Base-by-base conservation (phyloP, 64 coral and sea anemone genomes). In the Montipora cactus region DNA sequence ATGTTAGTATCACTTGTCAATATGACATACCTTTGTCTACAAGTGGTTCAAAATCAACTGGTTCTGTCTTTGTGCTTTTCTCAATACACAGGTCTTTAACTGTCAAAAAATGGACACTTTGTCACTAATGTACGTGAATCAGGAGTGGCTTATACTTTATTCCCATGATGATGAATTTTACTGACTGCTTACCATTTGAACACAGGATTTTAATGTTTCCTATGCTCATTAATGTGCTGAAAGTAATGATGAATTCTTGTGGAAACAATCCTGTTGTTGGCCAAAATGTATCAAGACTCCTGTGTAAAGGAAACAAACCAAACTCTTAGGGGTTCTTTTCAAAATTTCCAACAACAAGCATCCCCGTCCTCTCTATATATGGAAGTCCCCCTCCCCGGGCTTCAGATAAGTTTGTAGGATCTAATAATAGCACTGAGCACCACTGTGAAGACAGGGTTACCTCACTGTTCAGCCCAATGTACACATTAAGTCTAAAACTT, bases 261-360 rank as follows among this genome's bases (percentile, higher is more conserved):
- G 98, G 95, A 74, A 87, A 96, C 89, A 96, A 82, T 19, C 95
- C 95, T 69, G 95, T 96, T 47, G 98, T 99, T 74, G 95, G 92
- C 98, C 95, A 99, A 47, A 99, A 99, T 3, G 98, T 99, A 16
- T 96, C 95, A 3, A 90, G 76, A 71, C 87, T 94, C 67, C 98
- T 99, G 76, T 37, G 37, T 37, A 37, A 37, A 37, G 37, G 0
- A 37, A 37, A 37, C 0, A 37, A 37, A 37, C 37, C 37, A 37
- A 37, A 37, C 37, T 37, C 37, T 37, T 37, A 37, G 37, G 37
- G 37, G 37, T 37, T 37, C 37, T 37, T 37, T 2, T 37, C 37
- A 37, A 37, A 37, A 37, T 37, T 37, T 37, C 37, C 37, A 37
- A 37, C 2, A 0, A 37, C 37, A 37, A 37, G 37, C 37, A 37